Conservation (phyloP, 2,888 invertebrate genomes). For the Amiota communis region DNA sequence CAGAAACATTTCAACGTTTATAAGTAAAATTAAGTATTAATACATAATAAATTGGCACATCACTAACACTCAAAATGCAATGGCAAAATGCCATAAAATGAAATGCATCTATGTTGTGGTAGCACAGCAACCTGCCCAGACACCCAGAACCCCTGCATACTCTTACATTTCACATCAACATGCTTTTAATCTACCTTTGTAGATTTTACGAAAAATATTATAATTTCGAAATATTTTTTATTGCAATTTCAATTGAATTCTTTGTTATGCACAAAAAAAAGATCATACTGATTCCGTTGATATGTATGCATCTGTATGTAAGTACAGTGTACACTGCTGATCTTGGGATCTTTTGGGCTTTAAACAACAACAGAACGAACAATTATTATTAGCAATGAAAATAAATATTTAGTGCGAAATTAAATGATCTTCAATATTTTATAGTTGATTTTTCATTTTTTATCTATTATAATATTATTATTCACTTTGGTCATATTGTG, state of each 20-base stretch:
- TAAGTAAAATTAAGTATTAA: constrained; percentile 5
- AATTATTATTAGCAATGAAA: not conserved
- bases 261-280: no score
- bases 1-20: constrained; percentile 5
- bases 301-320: no score
- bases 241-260: no score
- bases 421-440: constrained; percentile 28
- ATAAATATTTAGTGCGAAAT: constrained; percentile 6
- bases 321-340: no score
- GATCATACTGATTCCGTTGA: no score
- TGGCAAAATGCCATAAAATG: constrained; percentile 5
- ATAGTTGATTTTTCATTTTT: constrained; percentile 29
- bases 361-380: constrained; percentile 16
- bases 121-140: no score
- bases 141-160: no score
- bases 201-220: no score
- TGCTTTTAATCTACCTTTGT: no score
- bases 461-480: constrained; percentile 35
- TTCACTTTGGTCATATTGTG: constrained; percentile 17
- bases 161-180: no score
- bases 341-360: constrained; percentile 3
- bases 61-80: not conserved
- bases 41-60: constrained; percentile 8
- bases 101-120: not conserved
- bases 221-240: no score